Evolutionary conservation across 2,888 invertebrate species (phyloP).

Genomic region (Tenthredo scrophulariae): DNA sequence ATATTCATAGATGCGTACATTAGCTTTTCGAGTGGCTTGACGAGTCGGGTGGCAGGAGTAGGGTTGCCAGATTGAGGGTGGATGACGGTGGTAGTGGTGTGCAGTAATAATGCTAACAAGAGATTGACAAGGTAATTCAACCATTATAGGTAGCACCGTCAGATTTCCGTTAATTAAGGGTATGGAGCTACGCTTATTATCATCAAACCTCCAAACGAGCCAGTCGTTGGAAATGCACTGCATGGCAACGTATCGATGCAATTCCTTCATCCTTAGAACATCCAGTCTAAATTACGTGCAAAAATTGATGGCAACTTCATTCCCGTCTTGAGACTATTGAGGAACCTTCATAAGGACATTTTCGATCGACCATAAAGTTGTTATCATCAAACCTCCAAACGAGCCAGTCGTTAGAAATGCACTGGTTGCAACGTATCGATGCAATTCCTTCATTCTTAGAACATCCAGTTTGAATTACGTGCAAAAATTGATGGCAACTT

Average conservation of each 20-base stretch:
- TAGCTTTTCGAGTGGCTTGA: conserved; percentile 48
- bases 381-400: too few relatives aligned
- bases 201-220: conserved; percentile 6
- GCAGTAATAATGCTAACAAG: conserved; percentile 47
- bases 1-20: conserved; percentile 51
- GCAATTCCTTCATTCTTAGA: not conserved
- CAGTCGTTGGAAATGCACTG: not conserved
- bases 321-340: not conserved
- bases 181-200: not conserved
- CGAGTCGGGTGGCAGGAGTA: conserved; percentile 26
- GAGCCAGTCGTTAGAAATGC: not conserved
- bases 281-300: not conserved
- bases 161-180: conserved; percentile 24
- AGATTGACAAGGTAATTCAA: conserved; percentile 50
- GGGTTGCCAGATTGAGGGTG: not conserved
- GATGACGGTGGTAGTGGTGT: not conserved
- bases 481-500: not conserved
- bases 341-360: not conserved
- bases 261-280: not conserved
- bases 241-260: not conserved
- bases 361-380: too few relatives aligned
- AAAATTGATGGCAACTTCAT: not conserved
- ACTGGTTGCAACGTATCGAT: not conserved
- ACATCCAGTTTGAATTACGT: not conserved
- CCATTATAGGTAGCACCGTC: conserved; percentile 35